Base-by-base conservation (phyloP, 2,888 invertebrate genomes). In the Agrochola lota region DNA sequence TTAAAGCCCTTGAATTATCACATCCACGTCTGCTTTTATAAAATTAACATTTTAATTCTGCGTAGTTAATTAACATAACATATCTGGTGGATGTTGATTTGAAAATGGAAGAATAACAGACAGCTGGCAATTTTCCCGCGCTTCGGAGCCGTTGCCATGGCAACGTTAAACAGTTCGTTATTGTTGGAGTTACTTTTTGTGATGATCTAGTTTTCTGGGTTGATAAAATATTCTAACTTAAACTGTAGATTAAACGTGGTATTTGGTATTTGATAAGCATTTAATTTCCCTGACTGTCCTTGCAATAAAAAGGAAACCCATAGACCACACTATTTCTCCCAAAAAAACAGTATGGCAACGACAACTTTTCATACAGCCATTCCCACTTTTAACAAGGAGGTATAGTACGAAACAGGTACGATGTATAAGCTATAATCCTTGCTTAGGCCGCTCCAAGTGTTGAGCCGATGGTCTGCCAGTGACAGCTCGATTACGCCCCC, bases 401-500 rank as follows among this genome's bases (percentile, higher is more conserved):
- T 83, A 78, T 69, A 82, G 71, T 60, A 77, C 67, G 73, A 79
- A 74, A 70, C 89, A 88, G 88, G 87, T 89, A 82, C 77, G 85
- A 72, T 81, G 81, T 88, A 85, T 88, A 87, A 85, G 85, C 89
- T 83, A 75, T 91, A 91, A 91, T 90, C 90, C 90, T 91, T 90
- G 90, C 85, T 87, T 84, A 87, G 89, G 87, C 88, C 83, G 85
- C 86, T 86, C 88, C 84, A 88, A 87, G 91, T 88, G 87, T 89
- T 87, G 89, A 89, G 89, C 86, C 88, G 87, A 83, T 88, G 88
- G 87, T 81, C 87, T 90, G 91, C 62, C 74, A 82, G 84, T 89
- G 91, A 91, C 91, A 91, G 91, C 91, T 91, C 91, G 90, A 91
- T 91, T 91, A 91, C 88, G 79, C 77, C 81, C 82, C 80, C 80